Conservation (phyloP, 2,797 vertebrate species). For the Huso huso region DNA sequence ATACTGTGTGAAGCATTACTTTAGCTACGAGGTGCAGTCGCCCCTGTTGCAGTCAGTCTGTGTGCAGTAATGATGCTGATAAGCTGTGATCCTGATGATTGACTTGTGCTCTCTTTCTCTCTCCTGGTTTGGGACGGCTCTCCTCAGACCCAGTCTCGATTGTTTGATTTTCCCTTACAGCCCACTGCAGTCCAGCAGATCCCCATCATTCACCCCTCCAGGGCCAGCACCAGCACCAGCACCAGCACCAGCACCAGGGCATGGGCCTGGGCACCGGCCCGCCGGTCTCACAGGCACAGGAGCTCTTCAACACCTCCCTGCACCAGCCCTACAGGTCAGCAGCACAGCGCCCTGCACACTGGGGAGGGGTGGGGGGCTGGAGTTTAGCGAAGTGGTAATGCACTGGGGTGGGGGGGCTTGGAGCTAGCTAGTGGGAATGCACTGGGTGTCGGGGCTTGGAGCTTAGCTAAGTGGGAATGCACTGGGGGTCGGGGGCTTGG, state of each 20-base stretch:
- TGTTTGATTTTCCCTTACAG: constrained; percentile 39
- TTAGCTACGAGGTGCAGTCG: too few relatives aligned
- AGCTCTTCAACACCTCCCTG: constrained; percentile 87
- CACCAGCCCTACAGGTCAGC: constrained; percentile 85
- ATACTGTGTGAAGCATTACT: too few relatives aligned
- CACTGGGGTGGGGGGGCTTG: too few relatives aligned
- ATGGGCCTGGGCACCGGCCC: constrained; percentile 79
- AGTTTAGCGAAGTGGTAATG: too few relatives aligned
- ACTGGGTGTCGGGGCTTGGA: too few relatives aligned
- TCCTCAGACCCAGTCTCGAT: constrained; percentile 4
- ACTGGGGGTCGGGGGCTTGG: too few relatives aligned
- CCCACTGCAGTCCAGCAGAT: constrained; percentile 91
- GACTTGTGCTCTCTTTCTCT: constrained; percentile 13
- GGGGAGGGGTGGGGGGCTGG: too few relatives aligned
- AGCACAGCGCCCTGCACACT: too few relatives aligned
- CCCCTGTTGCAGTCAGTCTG: too few relatives aligned
- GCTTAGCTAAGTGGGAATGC: too few relatives aligned
- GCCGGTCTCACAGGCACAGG: constrained; percentile 89
- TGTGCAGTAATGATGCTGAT: background rate
- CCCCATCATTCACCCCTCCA: constrained; percentile 93
- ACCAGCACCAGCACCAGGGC: constrained; percentile 62
- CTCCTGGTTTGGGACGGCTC: constrained; percentile 1
- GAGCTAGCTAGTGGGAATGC: too few relatives aligned
- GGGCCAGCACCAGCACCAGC: constrained; percentile 79
- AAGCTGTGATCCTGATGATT: background rate